Evolutionary conservation across 2,113 vertebrate species (phyloP), one percentile per base, ranked within the genome.

Genomic region (Prunella fulvescens): DNA sequence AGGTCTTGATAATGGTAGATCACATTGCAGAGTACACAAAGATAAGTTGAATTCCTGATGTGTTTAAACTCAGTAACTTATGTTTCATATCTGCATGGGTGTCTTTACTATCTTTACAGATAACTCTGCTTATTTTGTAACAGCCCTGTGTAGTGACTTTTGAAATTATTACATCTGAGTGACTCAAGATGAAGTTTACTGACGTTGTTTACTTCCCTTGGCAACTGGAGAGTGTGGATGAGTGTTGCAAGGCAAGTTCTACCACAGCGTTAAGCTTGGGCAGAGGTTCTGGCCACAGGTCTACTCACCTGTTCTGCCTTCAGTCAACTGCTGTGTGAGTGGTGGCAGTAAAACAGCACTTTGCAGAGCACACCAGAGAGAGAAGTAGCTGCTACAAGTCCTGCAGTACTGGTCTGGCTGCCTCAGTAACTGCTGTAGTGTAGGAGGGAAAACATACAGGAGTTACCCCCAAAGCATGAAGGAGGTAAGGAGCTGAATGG

Each of bases 201-300:
- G 81, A 45, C 87, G 91, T 86, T 89, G 89, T 96, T 98, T 96
- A 79, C 66, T 97, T 96, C 53, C 96, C 94, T 70, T 94, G 84
- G 64, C 88, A 31, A 96, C 92, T 23, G 3, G 42, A 83, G 78
- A 93, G 90, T 50, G 69, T 94, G 91, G 61, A 70, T 50, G 77
- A 61, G 70, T 69, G 78, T 74, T 79, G 80, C 74, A 40, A 40
- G 57, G 66, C 61, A 53, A n/a, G 64, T 71, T 40, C 45, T 57
- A 25, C 78, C 5, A 1, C 6, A 3, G 29, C 22, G 24, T 65
- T 60, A 39, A 54, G 23, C 40, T 31, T 57, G 79, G 93, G 80
- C 77, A 85, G 65, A 78, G 62, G 58, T 58, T 88, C 67, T 81
- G 74, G 48, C 47, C 74, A 54, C 54, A 19, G 35, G 20, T 86